phyloP scores from a whole-genome alignment of 2,888 invertebrate genomes.

The Congeria kusceri region DNA sequence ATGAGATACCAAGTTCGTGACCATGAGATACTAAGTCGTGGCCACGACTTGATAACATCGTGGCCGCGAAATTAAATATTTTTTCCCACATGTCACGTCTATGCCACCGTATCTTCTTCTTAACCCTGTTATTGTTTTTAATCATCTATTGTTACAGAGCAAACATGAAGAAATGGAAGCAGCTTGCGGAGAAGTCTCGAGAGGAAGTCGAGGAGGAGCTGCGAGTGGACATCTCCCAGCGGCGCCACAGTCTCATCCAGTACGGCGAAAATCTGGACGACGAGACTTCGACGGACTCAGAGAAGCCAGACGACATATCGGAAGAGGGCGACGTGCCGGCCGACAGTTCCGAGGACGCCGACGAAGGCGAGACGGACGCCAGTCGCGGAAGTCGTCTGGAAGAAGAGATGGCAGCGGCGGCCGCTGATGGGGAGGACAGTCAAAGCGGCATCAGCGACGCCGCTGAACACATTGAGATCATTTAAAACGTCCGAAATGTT shows the following conservation, averaged over 20 bases:
- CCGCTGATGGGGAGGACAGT: no score
- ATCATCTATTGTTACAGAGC: slow-evolving; percentile 82
- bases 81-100: no score
- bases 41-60: no score
- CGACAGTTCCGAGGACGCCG: slow-evolving; percentile 33
- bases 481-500: no score
- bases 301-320: slow-evolving; percentile 35
- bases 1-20: no score
- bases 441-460: no score
- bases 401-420: no score
- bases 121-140: no score
- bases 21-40: no score
- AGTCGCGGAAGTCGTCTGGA: not conserved
- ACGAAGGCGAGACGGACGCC: slow-evolving; percentile 27
- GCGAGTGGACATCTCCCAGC: slow-evolving; percentile 43
- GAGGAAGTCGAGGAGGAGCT: slow-evolving; percentile 64
- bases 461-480: no score
- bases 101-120: no score
- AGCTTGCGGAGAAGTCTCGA: slow-evolving; percentile 85
- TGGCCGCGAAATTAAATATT: no score
- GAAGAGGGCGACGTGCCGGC: slow-evolving; percentile 50
- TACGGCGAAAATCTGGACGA: slow-evolving; percentile 49
- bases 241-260: slow-evolving; percentile 61
- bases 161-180: slow-evolving; percentile 89
- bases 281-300: slow-evolving; percentile 42